phyloP scores from a whole-genome alignment of 2,113 vertebrate genomes.

The Pterocles gutturalis region DNA sequence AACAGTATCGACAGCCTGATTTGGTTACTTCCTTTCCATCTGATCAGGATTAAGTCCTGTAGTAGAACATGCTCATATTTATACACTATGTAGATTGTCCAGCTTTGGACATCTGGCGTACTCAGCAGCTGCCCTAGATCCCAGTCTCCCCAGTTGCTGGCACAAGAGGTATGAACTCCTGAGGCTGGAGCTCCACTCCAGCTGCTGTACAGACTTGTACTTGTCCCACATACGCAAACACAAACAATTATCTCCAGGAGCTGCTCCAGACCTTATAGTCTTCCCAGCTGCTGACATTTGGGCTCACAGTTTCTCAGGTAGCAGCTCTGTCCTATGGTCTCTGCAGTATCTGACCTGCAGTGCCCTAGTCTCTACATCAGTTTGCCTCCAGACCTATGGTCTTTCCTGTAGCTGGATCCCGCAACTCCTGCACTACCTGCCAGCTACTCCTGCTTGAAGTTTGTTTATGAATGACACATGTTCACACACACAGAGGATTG shows the following conservation, averaged over 20 bases:
- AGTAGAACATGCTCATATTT: neutral
- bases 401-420: neutral
- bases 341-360: neutral
- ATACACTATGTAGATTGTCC: neutral
- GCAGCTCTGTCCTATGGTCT: fast-evolving
- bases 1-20: neutral
- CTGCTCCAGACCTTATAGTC: neutral
- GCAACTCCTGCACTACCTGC: neutral
- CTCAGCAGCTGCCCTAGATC: neutral
- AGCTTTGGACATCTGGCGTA: neutral
- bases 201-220: neutral
- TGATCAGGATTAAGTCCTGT: neutral
- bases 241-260: neutral
- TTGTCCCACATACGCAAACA: neutral
- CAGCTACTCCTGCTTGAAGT: neutral
- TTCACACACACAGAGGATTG: neutral
- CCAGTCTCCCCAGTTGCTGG: neutral
- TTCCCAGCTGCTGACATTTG: neutral
- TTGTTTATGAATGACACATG: neutral
- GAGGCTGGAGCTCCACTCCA: neutral
- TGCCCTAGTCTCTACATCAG: neutral
- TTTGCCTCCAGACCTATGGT: neutral
- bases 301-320: neutral
- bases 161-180: neutral
- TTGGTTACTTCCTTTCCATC: neutral